Evolutionary conservation across 2,113 vertebrate genomes (phyloP).

Genomic region (Urocitellus parryii): DNA sequence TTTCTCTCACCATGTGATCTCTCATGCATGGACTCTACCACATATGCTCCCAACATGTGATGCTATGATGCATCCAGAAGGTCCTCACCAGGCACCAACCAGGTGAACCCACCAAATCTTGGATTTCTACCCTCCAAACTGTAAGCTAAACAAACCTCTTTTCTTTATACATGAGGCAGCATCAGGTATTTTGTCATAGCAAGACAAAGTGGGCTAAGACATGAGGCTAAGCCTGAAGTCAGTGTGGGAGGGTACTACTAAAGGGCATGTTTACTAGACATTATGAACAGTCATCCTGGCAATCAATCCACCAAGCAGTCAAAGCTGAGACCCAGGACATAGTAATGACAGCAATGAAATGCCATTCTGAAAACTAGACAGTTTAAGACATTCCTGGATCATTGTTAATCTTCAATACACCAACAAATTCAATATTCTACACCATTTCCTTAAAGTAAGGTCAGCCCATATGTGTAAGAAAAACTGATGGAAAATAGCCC

Average conservation of each 20-base stretch:
- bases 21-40: not conserved
- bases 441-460: constrained; percentile 51
- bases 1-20: not conserved
- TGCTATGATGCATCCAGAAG: not conserved
- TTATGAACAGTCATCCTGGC: not conserved
- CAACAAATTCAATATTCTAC: not conserved
- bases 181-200: not conserved
- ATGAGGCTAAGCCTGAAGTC: not conserved
- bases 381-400: constrained; percentile 1
- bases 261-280: not conserved
- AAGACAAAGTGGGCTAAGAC: not conserved
- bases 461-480: not conserved
- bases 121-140: not conserved
- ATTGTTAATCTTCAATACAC: not conserved
- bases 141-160: not conserved
- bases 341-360: not conserved
- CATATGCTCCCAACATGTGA: not conserved
- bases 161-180: not conserved
- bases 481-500: constrained; percentile 13
- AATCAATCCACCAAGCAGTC: not conserved
- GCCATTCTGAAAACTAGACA: not conserved
- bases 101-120: not conserved
- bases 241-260: not conserved
- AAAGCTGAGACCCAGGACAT: not conserved
- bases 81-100: not conserved